Evolutionary conservation across 2,797 vertebrate species (phyloP), one percentile per base, ranked within the genome.

Genomic region (Xiphophorus birchmanni): DNA sequence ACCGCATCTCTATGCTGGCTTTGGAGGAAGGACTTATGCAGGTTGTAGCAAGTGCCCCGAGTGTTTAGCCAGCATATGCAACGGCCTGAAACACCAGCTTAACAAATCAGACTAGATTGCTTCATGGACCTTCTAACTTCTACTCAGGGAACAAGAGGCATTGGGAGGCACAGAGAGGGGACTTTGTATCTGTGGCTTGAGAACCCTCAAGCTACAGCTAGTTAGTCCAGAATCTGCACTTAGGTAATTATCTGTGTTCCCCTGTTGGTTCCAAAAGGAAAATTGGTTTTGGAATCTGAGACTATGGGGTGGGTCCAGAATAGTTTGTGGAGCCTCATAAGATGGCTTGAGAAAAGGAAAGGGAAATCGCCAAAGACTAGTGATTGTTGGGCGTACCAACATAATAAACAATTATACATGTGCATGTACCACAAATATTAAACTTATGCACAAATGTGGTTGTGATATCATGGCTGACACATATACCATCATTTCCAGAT

Each of bases 61-160:
- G 93, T 93, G 91, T 92, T 92, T 92, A 92, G 91, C 86, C 88
- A 60, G 82, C 89, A 89, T 93, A 94, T 87, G 90, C 93, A 94
- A 92, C 93, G 85, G 90, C 91, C 90, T 88, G 84, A 81, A 91
- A 95, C 91, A 93, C 89, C 91, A 94, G 93, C 95, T 95, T 95
- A 95, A 94, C 95, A 96, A 96, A 95, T 95, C 94, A 93, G 94
- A 88, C 92, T 90, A 93, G 93, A 95, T 95, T 95, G 93, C 93
- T 94, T 95, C 83, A 75, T 82, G 88, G 90, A 89, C 90, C 85
- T 91, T 84, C 86, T 91, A 87, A 87, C 88, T 92, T 93, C 89
- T 86, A 90, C 86, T 91, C 76, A 7, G 89, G 89, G 87, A 91
- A 84, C 87, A 87, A 92, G 91, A 79, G 90, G 86, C 91, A 89